Conservation (phyloP, 1,140 invertebrate genomes). For the Nilaparvata lugens region DNA sequence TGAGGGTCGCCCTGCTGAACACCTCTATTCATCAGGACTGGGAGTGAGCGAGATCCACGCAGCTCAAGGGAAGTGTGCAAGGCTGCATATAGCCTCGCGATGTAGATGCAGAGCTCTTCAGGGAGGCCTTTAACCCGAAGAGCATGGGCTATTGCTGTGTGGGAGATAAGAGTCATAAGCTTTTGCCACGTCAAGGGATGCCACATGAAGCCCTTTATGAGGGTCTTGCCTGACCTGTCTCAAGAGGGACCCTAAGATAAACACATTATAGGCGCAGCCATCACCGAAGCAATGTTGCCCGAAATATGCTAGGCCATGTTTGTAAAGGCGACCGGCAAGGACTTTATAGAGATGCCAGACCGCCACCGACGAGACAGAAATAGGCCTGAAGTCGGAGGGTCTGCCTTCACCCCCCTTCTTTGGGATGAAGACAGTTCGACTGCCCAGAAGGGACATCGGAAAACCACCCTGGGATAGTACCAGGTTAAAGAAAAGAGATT, state of each 20-base stretch:
- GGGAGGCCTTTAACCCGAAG: not conserved
- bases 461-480: not conserved
- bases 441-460: not conserved
- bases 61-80: not conserved
- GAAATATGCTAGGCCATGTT: not conserved
- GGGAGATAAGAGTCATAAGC: not conserved
- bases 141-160: not conserved
- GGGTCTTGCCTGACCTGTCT: not conserved
- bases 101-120: not conserved
- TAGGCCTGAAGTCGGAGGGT: not conserved
- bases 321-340: not conserved
- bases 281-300: not conserved
- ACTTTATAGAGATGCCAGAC: not conserved
- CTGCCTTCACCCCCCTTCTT: not conserved
- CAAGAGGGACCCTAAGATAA: not conserved
- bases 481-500: not conserved
- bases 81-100: not conserved
- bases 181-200: not conserved
- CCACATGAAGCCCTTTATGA: not conserved
- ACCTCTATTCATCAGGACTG: not conserved
- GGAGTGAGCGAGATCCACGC: not conserved
- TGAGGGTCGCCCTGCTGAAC: not conserved
- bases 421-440: not conserved
- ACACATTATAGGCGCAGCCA: not conserved
- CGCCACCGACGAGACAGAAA: not conserved